Evolutionary conservation across 2,888 invertebrate species (phyloP).

Genomic region (Leptinotarsa rubiginosa): DNA sequence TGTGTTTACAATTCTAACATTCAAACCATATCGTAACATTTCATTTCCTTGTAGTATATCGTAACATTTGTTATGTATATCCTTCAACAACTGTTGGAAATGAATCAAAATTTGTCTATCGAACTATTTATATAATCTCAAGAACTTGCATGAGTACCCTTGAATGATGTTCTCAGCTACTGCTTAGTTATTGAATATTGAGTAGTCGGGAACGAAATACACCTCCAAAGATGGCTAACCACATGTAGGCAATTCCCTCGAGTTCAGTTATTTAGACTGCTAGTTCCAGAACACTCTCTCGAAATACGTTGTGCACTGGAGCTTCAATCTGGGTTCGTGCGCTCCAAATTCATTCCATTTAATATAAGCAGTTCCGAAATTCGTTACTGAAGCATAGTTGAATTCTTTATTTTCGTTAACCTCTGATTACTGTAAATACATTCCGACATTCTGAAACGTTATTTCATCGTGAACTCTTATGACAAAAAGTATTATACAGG

Average conservation of each 20-base stretch:
- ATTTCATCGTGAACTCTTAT: too few species aligned
- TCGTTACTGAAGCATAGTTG: too few species aligned
- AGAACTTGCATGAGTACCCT: not conserved
- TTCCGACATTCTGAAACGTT: too few species aligned
- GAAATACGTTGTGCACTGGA: not conserved
- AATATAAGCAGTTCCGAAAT: not conserved
- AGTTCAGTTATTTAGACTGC: not conserved
- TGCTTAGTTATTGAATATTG: not conserved
- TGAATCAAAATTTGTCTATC: too few species aligned
- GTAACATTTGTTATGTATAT: too few species aligned
- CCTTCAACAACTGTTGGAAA: too few species aligned
- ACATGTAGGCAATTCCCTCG: not conserved
- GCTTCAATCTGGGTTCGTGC: not conserved
- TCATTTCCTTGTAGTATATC: too few species aligned
- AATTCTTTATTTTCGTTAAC: not conserved
- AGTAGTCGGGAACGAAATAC: not conserved
- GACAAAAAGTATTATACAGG: too few species aligned
- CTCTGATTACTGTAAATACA: too few species aligned
- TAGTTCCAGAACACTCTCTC: not conserved
- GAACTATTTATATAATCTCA: too few species aligned
- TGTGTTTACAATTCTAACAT: too few species aligned
- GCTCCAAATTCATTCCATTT: not conserved
- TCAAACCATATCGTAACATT: too few species aligned
- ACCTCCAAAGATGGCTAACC: not conserved
- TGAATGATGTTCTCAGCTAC: not conserved